Percentiles rank a stretch among this genome's conserved stretches.
Conservation (phyloP, 2,888 invertebrate genomes). For the Chloroclysta siterata region DNA sequence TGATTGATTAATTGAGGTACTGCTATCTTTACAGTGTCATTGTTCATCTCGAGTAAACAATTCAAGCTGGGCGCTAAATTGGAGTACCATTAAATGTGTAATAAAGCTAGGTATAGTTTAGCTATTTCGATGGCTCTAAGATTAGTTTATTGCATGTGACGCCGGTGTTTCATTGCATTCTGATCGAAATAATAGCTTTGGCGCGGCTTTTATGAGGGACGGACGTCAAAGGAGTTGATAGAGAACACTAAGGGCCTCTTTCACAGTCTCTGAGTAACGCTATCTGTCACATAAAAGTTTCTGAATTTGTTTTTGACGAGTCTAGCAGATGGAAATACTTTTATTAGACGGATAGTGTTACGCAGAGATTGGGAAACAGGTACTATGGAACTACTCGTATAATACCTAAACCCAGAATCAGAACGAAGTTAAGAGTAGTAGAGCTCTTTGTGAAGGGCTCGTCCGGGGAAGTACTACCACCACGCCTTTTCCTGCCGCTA, state of each 20-base stretch:
- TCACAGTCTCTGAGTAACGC: too few species aligned
- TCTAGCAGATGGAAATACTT: too few species aligned
- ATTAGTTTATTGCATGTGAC: conserved; percentile 25
- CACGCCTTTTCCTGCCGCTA: too few species aligned
- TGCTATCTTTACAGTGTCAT: not conserved
- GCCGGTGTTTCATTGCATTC: conserved; percentile 25
- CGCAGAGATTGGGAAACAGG: too few species aligned
- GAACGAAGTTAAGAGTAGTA: too few species aligned
- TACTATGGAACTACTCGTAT: too few species aligned
- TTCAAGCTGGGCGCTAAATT: conserved; percentile 29
- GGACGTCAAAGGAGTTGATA: not conserved
- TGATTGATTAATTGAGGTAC: not conserved
- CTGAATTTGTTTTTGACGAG: too few species aligned
- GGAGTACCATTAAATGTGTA: conserved; percentile 21
- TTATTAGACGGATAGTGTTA: too few species aligned
- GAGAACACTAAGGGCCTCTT: not conserved
- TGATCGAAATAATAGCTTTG: conserved; percentile 21
- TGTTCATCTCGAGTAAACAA: conserved; percentile 23
- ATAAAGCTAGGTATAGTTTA: conserved; percentile 14
- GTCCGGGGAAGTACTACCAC: too few species aligned
- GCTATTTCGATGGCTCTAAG: conserved; percentile 24
- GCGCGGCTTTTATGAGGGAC: conserved; percentile 10
- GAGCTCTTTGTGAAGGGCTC: too few species aligned
- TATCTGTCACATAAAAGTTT: too few species aligned
- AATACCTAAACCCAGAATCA: too few species aligned